A percentile compares a stretch with the other conserved stretches of the same genome.
phyloP scores from a whole-genome alignment of 2,888 invertebrate genomes.

The Diarsia rubi region DNA sequence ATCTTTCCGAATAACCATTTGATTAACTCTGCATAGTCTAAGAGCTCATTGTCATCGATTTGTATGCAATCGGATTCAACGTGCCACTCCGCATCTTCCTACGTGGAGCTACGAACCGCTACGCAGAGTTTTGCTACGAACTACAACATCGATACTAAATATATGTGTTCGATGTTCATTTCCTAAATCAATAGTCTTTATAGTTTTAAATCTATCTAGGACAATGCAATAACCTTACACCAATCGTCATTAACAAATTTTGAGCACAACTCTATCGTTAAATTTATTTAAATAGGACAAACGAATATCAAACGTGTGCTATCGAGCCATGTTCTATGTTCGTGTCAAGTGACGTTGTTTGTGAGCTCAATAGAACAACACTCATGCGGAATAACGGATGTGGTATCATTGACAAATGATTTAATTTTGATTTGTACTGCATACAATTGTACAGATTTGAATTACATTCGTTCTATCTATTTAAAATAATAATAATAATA shows the following conservation, averaged over 20 bases:
- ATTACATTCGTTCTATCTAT: background rate
- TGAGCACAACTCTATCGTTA: background rate
- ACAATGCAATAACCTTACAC: background rate
- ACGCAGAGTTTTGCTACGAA: background rate
- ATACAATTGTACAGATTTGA: background rate
- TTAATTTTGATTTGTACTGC: constrained; percentile 14
- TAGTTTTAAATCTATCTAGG: too few species aligned
- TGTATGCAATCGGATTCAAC: background rate
- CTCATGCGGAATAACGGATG: background rate
- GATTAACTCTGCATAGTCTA: background rate
- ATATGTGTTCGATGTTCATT: too few species aligned
- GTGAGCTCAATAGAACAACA: background rate
- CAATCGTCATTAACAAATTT: background rate
- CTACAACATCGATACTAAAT: background rate
- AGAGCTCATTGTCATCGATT: background rate
- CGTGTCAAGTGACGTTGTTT: constrained; percentile 4
- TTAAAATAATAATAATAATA: too few species aligned
- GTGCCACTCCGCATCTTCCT: background rate
- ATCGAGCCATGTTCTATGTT: background rate
- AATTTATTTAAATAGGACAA: constrained; percentile 1
- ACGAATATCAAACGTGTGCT: background rate
- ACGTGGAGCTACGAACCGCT: background rate
- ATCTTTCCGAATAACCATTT: background rate
- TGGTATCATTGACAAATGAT: constrained; percentile 7
- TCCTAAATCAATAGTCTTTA: too few species aligned